These are phyloP conservation scores for Plutella xylostella DNA, from an alignment of 2,888 invertebrate species.

Conservation along the genomic window DNA sequence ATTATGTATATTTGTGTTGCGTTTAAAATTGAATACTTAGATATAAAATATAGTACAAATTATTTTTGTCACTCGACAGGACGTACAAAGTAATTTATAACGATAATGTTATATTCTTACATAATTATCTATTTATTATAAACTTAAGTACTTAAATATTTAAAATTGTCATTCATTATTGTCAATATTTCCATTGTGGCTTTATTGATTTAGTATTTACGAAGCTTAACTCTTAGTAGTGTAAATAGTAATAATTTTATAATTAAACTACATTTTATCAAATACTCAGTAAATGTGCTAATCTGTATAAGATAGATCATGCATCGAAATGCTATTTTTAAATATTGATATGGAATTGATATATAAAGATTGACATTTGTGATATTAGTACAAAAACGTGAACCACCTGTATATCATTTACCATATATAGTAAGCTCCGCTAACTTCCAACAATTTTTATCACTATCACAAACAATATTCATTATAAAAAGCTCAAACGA, in stretches of 20 bases:
- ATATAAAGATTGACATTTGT: slow-evolving; percentile 53
- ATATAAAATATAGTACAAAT: slow-evolving; percentile 10
- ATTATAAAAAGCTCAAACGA: too few species aligned
- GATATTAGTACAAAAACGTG: slow-evolving; percentile 32
- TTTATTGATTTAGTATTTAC: not conserved
- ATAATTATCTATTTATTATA: too few species aligned
- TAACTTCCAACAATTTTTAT: too few species aligned
- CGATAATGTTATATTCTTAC: not conserved
- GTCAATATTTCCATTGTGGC: slow-evolving; percentile 31
- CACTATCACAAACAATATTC: too few species aligned
- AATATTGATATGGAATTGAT: slow-evolving; percentile 64
- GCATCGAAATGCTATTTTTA: slow-evolving; percentile 33
- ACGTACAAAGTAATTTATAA: slow-evolving; percentile 7
- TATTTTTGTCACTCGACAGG: slow-evolving; percentile 6
- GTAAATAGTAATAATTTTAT: slow-evolving; percentile 5
- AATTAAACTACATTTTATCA: not conserved
- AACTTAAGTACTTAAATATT: too few species aligned
- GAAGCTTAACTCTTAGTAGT: not conserved
- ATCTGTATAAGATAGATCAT: slow-evolving; percentile 31
- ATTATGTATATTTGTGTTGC: slow-evolving; percentile 8
- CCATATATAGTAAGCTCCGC: slow-evolving; percentile 23
- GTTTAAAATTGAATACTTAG: slow-evolving; percentile 7
- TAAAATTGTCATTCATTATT: slow-evolving; percentile 26
- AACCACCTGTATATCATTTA: slow-evolving; percentile 36
- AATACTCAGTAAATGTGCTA: slow-evolving; percentile 22